Base-by-base conservation (phyloP, 1,140 invertebrate species). In the Eumaeus atala region DNA sequence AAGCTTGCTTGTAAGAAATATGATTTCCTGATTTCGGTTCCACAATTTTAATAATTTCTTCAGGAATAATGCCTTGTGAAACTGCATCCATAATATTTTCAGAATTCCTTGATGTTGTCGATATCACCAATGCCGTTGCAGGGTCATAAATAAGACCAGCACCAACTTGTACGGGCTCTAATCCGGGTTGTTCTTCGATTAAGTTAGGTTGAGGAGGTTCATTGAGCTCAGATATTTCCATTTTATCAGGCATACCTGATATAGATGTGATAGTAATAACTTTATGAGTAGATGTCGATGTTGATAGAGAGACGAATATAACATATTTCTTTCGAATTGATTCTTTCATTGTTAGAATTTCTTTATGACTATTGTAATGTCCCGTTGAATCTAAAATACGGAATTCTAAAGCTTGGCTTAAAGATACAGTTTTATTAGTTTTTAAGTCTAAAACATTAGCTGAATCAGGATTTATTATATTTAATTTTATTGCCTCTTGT, bases 401-500 rank as follows among this genome's bases (percentile, higher is more conserved):
- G 72, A 93, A 93, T 51, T 95, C 92, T 59, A 96, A 87, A 54
- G 93, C 95, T 74, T 92, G 91, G 40, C 91, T 79, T 17, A 97
- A 80, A 21, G 93, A 90, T 44, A 96, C 87, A 74, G 92, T 91
- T 66, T 92, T 90, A 50, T 91, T 90, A 44, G 91, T 92, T 58
- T 89, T 91, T 0, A 92, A 90, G 77, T 97, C 95, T 55, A 95
- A 83, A 8, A 96, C 94, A 18, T 91, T 73, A 18, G 94, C 94
- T 2, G 95, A 96, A 53, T 92, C 87, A 3, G 93, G 91, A 82
- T 97, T 93, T 40, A 98, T 94, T 9, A 98, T 93, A 70, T 94
- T 92, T 48, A 96, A 87, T 65, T 93, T 92, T 33, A 98, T 87
- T 66, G 96, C 97, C 82, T 97, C 95, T 81, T 95, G 91, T 64